Percentiles rank a stretch among this genome's conserved stretches.
Conservation (phyloP, 2,888 invertebrate species). For the Pachliopta kotzebuea region DNA sequence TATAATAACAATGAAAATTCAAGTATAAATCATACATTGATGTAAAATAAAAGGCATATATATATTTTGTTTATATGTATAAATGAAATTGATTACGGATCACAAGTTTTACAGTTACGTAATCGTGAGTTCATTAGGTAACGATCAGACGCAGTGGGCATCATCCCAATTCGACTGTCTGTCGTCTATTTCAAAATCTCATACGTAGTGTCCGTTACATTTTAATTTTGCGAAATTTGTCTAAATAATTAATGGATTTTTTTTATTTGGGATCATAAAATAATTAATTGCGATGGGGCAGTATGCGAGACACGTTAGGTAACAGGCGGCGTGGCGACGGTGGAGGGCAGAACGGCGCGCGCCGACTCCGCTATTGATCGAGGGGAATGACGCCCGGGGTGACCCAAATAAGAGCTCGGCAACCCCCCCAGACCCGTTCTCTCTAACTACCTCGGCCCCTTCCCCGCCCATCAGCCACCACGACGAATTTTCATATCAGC, state of each 20-base stretch:
- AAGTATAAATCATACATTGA: not conserved
- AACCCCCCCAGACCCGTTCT: conserved; percentile 48
- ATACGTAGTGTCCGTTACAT: conserved; percentile 1
- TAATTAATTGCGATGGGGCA: conserved; percentile 71
- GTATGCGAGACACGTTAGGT: conserved; percentile 73
- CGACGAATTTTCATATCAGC: conserved; percentile 79
- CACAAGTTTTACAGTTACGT: conserved; percentile 8
- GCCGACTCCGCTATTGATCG: conserved; percentile 75
- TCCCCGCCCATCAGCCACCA: conserved; percentile 55
- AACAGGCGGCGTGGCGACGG: conserved; percentile 57
- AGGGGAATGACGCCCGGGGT: conserved; percentile 78
- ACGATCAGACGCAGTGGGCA: conserved; percentile 46
- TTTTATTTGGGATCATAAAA: conserved; percentile 42
- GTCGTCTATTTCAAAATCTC: conserved; percentile 51
- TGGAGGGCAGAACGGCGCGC: conserved; percentile 71
- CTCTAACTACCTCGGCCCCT: conserved; percentile 41
- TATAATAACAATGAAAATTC: not conserved
- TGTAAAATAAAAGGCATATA: no score
- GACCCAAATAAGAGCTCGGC: conserved; percentile 79
- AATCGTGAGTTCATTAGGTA: conserved; percentile 39
- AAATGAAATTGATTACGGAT: not conserved
- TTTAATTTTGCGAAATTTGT: not conserved
- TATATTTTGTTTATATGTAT: not conserved
- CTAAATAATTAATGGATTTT: conserved; percentile 6
- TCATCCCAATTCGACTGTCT: conserved; percentile 49